Percentiles rank a stretch among this genome's conserved stretches.
Conservation (phyloP, 2,888 invertebrate genomes). For the Ectemnius lituratus region DNA sequence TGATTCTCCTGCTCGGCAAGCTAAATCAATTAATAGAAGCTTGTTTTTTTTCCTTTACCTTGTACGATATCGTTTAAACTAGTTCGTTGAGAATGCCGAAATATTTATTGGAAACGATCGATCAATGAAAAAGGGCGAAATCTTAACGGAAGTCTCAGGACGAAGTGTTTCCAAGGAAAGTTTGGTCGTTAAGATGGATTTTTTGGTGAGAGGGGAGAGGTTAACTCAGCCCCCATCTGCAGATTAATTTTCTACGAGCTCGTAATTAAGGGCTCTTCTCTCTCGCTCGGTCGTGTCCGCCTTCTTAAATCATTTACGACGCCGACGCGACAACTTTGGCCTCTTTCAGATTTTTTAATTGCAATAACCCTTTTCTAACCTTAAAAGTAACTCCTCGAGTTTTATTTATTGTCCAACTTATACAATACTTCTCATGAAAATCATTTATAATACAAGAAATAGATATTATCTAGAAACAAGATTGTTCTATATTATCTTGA, state of each 20-base stretch:
- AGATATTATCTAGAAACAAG: no score
- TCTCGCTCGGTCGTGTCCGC: no score
- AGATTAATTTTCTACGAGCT: conserved; percentile 26
- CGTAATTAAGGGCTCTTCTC: conserved; percentile 21
- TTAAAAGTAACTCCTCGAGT: no score
- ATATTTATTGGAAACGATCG: background rate
- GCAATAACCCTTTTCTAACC: background rate
- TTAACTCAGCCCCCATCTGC: conserved; percentile 20
- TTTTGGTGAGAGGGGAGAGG: background rate
- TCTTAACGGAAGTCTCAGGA: conserved; percentile 4
- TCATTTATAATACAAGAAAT: no score
- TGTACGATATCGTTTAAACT: background rate
- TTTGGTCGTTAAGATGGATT: conserved; percentile 14
- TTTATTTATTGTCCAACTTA: no score
- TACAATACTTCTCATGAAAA: no score
- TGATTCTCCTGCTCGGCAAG: background rate
- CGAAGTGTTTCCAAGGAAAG: background rate
- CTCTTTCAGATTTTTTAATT: background rate
- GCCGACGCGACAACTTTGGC: conserved; percentile 4
- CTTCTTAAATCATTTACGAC: conserved; percentile 19
- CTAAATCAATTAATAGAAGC: background rate
- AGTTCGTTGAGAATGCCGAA: background rate
- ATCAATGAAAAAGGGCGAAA: conserved; percentile 5
- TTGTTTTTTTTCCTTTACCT: background rate
- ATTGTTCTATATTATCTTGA: conserved; percentile 5